phyloP scores from a whole-genome alignment of 1,140 invertebrate genomes.

The Drosophila virilis region DNA sequence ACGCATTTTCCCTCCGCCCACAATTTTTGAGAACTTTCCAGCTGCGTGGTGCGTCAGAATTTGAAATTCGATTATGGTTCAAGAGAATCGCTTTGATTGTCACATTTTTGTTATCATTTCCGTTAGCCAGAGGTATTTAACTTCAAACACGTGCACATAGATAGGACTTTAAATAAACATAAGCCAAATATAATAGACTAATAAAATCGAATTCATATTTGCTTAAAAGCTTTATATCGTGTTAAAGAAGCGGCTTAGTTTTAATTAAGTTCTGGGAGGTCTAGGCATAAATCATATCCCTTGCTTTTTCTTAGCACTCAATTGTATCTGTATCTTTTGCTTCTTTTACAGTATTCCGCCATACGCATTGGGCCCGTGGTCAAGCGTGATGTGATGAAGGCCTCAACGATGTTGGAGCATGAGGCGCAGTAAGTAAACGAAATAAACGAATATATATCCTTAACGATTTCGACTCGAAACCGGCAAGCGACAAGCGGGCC shows the following conservation, averaged over 20 bases:
- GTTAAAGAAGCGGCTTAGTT: too few species aligned
- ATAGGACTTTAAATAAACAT: too few species aligned
- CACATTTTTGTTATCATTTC: slow-evolving; percentile 64
- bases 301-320: not conserved
- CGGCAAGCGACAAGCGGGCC: slow-evolving; percentile 9
- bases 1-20: slow-evolving; percentile 59
- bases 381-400: slow-evolving; percentile 99
- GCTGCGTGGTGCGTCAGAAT: slow-evolving; percentile 42
- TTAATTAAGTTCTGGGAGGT: not conserved
- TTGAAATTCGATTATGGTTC: slow-evolving; percentile 41
- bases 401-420: slow-evolving; percentile 99
- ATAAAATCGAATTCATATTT: too few species aligned
- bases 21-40: slow-evolving; percentile 43
- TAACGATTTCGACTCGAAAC: not conserved
- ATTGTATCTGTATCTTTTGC: not conserved
- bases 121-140: slow-evolving; percentile 42
- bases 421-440: slow-evolving; percentile 94
- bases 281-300: not conserved
- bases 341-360: slow-evolving; percentile 92
- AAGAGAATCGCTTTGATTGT: slow-evolving; percentile 45
- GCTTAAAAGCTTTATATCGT: too few species aligned
- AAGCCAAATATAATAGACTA: too few species aligned
- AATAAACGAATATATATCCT: not conserved
- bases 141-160: not conserved
- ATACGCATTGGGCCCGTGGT: slow-evolving; percentile 99